A percentile compares a stretch with the other conserved stretches of the same genome.
Evolutionary conservation across 2,888 invertebrate species (phyloP).

Genomic region (Pammene fasciana): DNA sequence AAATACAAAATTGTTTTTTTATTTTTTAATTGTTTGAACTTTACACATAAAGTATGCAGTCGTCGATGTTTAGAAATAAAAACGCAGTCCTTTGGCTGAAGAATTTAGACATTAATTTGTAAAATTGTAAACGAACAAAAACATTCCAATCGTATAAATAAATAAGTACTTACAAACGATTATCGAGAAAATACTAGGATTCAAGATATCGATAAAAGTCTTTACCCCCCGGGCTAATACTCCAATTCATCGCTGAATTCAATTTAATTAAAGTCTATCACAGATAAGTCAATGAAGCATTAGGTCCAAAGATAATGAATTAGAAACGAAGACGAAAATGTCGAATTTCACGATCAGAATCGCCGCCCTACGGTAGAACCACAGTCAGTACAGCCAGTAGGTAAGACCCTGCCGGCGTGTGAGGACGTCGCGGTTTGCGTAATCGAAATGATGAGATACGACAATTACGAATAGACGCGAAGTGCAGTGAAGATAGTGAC

Average conservation of each 20-base stretch:
- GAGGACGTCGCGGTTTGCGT: conserved; percentile 17
- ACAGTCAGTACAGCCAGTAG: conserved; percentile 19
- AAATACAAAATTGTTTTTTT: too few relatives aligned
- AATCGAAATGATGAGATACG: conserved; percentile 19
- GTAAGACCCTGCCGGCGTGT: neutral
- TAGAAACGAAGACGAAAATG: conserved; percentile 22
- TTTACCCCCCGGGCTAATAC: neutral
- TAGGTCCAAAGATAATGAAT: conserved; percentile 35
- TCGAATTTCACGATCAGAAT: conserved; percentile 19
- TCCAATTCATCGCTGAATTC: conserved; percentile 14
- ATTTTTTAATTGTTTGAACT: too few relatives aligned
- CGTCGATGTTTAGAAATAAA: too few relatives aligned
- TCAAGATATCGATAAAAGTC: neutral
- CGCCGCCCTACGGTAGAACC: neutral
- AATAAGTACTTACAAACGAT: too few relatives aligned
- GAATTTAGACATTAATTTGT: too few relatives aligned
- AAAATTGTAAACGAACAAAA: too few relatives aligned
- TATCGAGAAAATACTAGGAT: too few relatives aligned
- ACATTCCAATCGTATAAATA: too few relatives aligned
- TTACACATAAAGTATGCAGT: too few relatives aligned
- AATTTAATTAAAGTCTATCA: conserved; percentile 28
- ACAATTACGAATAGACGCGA: conserved; percentile 8
- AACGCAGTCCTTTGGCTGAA: too few relatives aligned
- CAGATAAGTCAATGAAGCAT: conserved; percentile 38
- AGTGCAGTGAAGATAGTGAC: conserved; percentile 37